Evolutionary conservation across 1,140 invertebrate species (phyloP).

Genomic region (Panulirus ornatus): DNA sequence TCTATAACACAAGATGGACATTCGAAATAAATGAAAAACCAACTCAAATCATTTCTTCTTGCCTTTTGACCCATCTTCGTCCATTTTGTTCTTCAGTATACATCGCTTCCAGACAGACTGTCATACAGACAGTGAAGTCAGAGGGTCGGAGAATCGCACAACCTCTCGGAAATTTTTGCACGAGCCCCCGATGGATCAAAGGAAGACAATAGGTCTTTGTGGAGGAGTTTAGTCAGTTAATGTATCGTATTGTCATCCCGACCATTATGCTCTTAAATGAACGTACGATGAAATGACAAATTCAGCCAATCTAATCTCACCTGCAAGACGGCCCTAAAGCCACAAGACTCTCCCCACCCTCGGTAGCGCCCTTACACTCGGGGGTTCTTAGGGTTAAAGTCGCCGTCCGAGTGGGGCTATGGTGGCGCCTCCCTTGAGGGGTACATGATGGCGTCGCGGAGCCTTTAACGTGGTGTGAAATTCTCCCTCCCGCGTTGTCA

Average conservation of each 20-base stretch:
- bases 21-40: no score
- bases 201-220: conserved; percentile 66
- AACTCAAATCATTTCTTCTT: no score
- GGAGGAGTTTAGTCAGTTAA: conserved; percentile 72
- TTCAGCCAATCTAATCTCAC: conserved; percentile 31
- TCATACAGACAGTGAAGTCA: no score
- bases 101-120: no score
- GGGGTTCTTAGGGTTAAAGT: neutral
- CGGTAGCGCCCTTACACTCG: conserved; percentile 7
- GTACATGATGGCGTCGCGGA: neutral
- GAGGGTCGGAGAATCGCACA: neutral
- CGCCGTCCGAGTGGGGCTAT: neutral
- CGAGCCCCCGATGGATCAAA: conserved; percentile 43
- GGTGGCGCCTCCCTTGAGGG: neutral
- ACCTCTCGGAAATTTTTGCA: conserved; percentile 45
- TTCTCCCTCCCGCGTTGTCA: conserved; percentile 63
- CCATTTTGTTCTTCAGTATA: no score
- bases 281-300: conserved; percentile 71
- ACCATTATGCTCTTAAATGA: conserved; percentile 70
- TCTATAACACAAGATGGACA: no score
- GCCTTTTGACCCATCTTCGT: no score
- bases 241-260: conserved; percentile 69
- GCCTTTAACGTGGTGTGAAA: conserved; percentile 59
- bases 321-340: neutral
- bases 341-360: neutral